Base-by-base conservation (phyloP, 2,888 invertebrate genomes). In the Gerosis bhagava region DNA sequence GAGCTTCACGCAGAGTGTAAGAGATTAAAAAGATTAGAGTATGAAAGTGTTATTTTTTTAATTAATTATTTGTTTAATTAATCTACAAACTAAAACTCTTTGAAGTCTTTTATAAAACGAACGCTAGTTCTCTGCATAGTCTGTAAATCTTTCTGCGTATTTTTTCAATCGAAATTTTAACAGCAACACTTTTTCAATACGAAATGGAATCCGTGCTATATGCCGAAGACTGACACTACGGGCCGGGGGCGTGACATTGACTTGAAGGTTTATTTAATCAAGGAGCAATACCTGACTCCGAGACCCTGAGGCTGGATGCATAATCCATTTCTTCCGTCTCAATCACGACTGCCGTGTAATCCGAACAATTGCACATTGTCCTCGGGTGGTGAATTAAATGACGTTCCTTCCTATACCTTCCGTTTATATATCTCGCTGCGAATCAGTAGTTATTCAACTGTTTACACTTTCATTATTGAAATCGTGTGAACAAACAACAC, bases 191-290 rank as follows among this genome's bases (percentile, higher is more conserved):
- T 63, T 67, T 57, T 65, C 66, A 15, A 69, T 65, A 67, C 53
- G 62, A 24, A 56, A 56, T 57, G 60, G 64, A 63, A 62, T 60
- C 65, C 59, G 78, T 81, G 77, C 77, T 67, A 78, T 78, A 77
- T 82, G 81, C 73, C 73, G 65, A 64, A 67, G 73, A 73, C 58
- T 67, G 83, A 71, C 80, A 60, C 45, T 48, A 17, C 51, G 53
- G 49, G 77, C 83, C 80, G 66, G 70, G 64, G 82, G 83, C 83
- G 36, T 76, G 86, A 83, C 79, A 61, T 71, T 53, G 54, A 60
- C 66, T 62, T 82, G 84, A 83, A 82, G 78, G 77, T 87, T 86
- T 87, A 87, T 88, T 88, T 88, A 87, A 88, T 87, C 86, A 87
- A 81, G 81, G 61, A 73, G 74, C 70, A 61, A 70, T 72, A 70